phyloP scores from a whole-genome alignment of 2,888 invertebrate genomes.

The Cyaniris semiargus region DNA sequence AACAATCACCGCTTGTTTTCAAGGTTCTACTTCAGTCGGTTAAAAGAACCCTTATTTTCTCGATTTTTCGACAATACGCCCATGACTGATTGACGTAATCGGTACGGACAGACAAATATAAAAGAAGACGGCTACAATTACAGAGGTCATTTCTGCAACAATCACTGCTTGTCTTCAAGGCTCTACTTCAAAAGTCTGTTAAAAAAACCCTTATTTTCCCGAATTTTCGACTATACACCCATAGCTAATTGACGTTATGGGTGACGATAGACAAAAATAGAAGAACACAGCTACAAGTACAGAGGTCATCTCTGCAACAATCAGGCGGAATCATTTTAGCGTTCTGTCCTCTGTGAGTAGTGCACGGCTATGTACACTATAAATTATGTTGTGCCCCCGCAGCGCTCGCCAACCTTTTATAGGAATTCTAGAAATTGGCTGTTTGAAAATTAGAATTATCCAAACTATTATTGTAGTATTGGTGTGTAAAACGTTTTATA shows the following conservation, averaged over 20 bases:
- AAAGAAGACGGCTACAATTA: too few species aligned
- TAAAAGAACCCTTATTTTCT: too few species aligned
- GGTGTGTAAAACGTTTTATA: too few species aligned
- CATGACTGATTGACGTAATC: background rate
- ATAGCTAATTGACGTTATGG: background rate
- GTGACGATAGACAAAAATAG: slow-evolving; percentile 3
- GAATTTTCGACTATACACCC: background rate
- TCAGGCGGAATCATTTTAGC: slow-evolving; percentile 49
- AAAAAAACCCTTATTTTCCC: too few species aligned
- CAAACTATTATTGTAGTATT: too few species aligned
- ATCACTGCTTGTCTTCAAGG: too few species aligned
- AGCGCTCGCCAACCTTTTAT: slow-evolving; percentile 44
- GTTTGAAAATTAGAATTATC: background rate
- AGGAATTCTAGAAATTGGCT: background rate
- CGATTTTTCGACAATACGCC: background rate
- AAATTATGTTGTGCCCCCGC: slow-evolving; percentile 46
- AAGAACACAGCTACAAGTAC: slow-evolving; percentile 33
- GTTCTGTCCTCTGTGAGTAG: slow-evolving; percentile 47
- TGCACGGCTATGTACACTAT: slow-evolving; percentile 47
- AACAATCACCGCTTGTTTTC: too few species aligned
- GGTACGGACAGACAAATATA: background rate
- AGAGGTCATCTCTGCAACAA: slow-evolving; percentile 44
- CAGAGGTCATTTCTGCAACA: too few species aligned
- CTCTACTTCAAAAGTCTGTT: too few species aligned
- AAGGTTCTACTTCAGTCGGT: too few species aligned